A percentile compares a stretch with the other conserved stretches of the same genome.
phyloP scores from a whole-genome alignment of 2,888 invertebrate species.

The Melinaea menophilus region DNA sequence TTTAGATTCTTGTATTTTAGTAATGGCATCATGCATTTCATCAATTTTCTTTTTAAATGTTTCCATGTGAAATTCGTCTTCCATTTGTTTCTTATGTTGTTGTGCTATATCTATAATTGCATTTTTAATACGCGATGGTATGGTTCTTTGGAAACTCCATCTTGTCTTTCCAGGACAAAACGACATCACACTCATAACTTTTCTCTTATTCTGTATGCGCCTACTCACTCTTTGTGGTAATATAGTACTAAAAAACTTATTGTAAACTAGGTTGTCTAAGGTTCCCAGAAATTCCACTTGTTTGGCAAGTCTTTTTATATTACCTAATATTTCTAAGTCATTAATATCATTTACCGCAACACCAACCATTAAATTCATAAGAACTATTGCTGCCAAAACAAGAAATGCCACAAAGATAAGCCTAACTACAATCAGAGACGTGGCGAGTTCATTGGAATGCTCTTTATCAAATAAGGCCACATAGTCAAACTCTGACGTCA shows the following conservation, averaged over 20 bases:
- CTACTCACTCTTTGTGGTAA: conserved; percentile 54
- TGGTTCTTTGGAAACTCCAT: conserved; percentile 48
- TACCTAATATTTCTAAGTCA: conserved; percentile 75
- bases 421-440: conserved; percentile 64
- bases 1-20: conserved; percentile 36
- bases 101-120: conserved; percentile 66
- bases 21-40: conserved; percentile 61
- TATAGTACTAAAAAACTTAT: conserved; percentile 56
- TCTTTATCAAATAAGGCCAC: conserved; percentile 65
- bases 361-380: conserved; percentile 79
- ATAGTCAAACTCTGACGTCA: conserved; percentile 80
- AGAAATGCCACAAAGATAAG: conserved; percentile 74
- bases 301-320: conserved; percentile 73
- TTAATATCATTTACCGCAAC: conserved; percentile 79
- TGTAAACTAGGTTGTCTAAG: conserved; percentile 72
- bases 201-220: conserved; percentile 58
- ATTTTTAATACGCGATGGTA: conserved; percentile 62
- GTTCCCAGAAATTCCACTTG: conserved; percentile 76
- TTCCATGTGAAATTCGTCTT: conserved; percentile 53
- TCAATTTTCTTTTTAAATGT: conserved; percentile 53
- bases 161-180: conserved; percentile 65
- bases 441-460: conserved; percentile 57
- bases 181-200: conserved; percentile 50
- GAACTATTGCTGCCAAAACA: conserved; percentile 75
- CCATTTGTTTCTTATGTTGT: conserved; percentile 55